These are phyloP conservation scores for Ischnus inquisitorius DNA, from an alignment of 2,888 invertebrate species.

Conservation along the genomic window DNA sequence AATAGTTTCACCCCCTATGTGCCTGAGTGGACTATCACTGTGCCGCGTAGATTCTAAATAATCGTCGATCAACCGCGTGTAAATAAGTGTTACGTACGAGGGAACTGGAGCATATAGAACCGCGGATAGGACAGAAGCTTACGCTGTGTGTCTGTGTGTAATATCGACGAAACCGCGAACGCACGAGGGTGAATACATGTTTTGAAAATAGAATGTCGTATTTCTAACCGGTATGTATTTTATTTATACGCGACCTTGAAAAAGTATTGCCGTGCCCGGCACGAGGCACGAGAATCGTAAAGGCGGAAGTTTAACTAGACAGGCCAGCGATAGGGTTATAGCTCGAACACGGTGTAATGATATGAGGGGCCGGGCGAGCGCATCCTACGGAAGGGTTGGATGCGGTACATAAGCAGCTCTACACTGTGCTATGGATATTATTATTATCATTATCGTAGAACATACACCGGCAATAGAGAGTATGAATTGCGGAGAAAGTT, in stretches of 20 bases:
- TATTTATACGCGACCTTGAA: conserved; percentile 60
- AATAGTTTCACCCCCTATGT: not conserved
- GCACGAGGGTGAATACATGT: conserved; percentile 12
- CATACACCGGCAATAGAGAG: not conserved
- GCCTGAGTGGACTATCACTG: not conserved
- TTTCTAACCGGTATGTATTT: conserved; percentile 44
- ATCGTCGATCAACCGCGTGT: not conserved
- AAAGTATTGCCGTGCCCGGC: conserved; percentile 17
- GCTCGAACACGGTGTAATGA: conserved; percentile 27
- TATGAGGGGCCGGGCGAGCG: conserved; percentile 4
- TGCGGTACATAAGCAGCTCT: conserved; percentile 25
- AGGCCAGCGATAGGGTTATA: conserved; percentile 2
- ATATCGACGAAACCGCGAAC: not conserved
- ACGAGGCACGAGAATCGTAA: not conserved
- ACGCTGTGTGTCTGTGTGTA: not conserved
- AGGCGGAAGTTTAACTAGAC: conserved; percentile 7
- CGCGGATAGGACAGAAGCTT: not conserved
- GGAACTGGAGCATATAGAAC: conserved; percentile 7
- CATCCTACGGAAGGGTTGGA: not conserved
- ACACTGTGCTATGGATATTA: not conserved
- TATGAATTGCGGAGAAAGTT: not conserved
- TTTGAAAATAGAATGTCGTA: conserved; percentile 57
- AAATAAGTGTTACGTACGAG: conserved; percentile 30
- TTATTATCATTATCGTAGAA: conserved; percentile 5
- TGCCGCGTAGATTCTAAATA: not conserved